Percentiles rank a stretch among this genome's conserved stretches.
phyloP scores from a whole-genome alignment of 2,113 vertebrate species.

The Takifugu flavidus region DNA sequence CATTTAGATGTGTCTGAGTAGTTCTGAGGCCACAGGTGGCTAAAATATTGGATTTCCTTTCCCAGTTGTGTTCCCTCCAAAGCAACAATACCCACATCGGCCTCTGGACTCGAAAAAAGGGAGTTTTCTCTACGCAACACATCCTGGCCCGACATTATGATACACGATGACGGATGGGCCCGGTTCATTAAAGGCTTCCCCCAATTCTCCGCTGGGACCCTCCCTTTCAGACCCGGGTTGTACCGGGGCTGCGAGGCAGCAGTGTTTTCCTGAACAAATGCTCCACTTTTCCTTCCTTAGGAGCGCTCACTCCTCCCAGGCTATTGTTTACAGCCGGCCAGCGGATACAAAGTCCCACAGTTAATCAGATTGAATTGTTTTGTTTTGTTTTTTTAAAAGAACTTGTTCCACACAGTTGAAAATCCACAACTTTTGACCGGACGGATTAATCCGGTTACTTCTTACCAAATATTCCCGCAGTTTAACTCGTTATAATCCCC shows the following conservation, averaged over 20 bases:
- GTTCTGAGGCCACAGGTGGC: no score
- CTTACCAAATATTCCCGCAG: neutral
- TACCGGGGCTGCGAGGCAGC: constrained; percentile 17
- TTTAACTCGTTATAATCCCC: no score
- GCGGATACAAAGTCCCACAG: constrained; percentile 47
- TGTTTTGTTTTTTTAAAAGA: constrained; percentile 21
- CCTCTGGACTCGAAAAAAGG: constrained; percentile 2
- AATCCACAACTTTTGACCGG: constrained; percentile 34
- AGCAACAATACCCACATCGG: constrained; percentile 22
- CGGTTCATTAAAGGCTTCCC: constrained; percentile 54
- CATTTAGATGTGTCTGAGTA: no score
- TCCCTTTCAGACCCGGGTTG: constrained; percentile 55
- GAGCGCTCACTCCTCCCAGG: constrained; percentile 35
- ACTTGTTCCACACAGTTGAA: constrained; percentile 31
- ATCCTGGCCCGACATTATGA: constrained; percentile 37
- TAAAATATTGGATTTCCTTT: no score
- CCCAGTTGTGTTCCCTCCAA: constrained; percentile 28
- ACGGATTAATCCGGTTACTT: constrained; percentile 36
- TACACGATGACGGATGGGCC: constrained; percentile 18
- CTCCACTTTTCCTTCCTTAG: constrained; percentile 68
- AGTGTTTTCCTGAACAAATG: constrained; percentile 63
- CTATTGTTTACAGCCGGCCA: constrained; percentile 51
- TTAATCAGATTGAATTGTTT: constrained; percentile 54
- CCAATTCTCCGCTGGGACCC: constrained; percentile 57
- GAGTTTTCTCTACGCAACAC: constrained; percentile 6